Percentiles rank a stretch among this genome's conserved stretches.
Evolutionary conservation across 2,797 vertebrate genomes (phyloP).

Genomic region (Molossus molossus): DNA sequence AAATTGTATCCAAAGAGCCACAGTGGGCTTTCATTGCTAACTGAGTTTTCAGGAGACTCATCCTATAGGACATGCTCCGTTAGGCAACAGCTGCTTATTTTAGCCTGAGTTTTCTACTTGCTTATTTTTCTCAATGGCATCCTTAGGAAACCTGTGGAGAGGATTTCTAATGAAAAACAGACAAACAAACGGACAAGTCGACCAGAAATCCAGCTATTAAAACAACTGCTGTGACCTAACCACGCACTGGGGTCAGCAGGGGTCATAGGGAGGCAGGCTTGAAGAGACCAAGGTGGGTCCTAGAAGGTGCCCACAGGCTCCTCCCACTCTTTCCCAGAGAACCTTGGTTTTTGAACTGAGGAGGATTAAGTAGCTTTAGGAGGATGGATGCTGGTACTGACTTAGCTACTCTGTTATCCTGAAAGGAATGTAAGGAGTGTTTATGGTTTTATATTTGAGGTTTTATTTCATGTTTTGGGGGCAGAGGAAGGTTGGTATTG

Average conservation of each 20-base stretch:
- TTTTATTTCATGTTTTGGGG: constrained; percentile 38
- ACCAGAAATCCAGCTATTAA: neutral
- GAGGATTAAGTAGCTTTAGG: neutral
- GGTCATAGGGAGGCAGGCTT: neutral
- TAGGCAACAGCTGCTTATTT: constrained; percentile 2
- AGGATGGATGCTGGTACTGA: neutral
- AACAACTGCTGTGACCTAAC: neutral
- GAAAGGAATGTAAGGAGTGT: constrained; percentile 17
- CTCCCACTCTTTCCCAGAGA: neutral
- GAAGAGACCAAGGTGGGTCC: neutral
- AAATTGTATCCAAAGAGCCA: constrained; percentile 15
- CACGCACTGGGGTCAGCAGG: neutral
- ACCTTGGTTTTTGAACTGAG: constrained; percentile 1
- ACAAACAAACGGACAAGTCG: neutral
- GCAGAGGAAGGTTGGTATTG: neutral
- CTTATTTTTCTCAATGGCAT: constrained; percentile 30
- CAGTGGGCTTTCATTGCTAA: constrained; percentile 15
- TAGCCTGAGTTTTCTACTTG: constrained; percentile 6
- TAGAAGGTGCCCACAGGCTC: neutral
- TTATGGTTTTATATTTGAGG: neutral
- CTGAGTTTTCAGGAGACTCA: neutral
- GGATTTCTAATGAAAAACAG: neutral
- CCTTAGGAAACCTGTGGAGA: constrained; percentile 8
- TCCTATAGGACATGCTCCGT: neutral
- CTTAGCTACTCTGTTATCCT: neutral